Evolutionary conservation across 2,888 invertebrate genomes (phyloP), one percentile per base, ranked within the genome.

Genomic region (Eristalis intricaria): DNA sequence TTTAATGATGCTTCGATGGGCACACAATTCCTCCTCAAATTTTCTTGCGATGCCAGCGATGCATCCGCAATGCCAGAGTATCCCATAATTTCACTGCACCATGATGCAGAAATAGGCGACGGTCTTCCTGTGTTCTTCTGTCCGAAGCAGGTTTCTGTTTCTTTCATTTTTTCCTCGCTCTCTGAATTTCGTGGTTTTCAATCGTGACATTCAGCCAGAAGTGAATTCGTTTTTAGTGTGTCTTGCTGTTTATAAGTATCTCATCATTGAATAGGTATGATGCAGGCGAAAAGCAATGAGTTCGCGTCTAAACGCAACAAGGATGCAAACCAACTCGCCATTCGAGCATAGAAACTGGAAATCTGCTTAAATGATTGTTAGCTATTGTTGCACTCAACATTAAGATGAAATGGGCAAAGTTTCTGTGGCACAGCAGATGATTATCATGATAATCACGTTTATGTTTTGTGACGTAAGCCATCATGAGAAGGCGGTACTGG

Each of bases 1-100:
- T 87, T 87, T 87, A 58, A 73, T 58, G 64, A 87, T 80, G 84
- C 87, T 87, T 84, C 87, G 84, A 87, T 87, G 84, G 66, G 87
- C 84, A 84, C 70, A 77, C 50, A 71, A 75, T 77, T 71, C 70
- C 83, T 63, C 60, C 40, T 61, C 58, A 68, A 76, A 38, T 71
- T 56, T 63, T 64, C 79, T 71, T 78, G n/a, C 63, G 79, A 84
- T 80, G 76, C n/a, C n/a, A n/a, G n/a, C n/a, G n/a, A n/a, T 87
- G 87, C 87, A 84, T 87, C 76, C 71, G 87, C 84, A 84, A 79
- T 80, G 84, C 68, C 73, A 76, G 64, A 43, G 68, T 43, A 64
- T 64, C 70, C 73, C 73, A 87, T 83, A 87, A 87, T 86, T 84
- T 76, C 69, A 60, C 84, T 87, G 87, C 87, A 87, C 76, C 79